These are phyloP conservation scores for Garrulus glandarius DNA, from an alignment of 2,797 vertebrate species.

Conservation along the genomic window DNA sequence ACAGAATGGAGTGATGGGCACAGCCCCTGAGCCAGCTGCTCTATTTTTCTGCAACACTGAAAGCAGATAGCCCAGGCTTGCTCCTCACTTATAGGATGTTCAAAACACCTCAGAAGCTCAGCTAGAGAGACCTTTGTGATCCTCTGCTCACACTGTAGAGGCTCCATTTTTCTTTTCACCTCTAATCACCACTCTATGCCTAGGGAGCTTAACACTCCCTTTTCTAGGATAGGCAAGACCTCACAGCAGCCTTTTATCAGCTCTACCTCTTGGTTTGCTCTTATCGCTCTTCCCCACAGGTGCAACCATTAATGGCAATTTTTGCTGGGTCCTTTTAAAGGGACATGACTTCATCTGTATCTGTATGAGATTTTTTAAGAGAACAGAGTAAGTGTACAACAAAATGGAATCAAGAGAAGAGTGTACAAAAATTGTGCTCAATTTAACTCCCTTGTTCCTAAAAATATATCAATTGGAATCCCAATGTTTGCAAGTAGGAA, in stretches of 20 bases:
- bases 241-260: not conserved
- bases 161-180: not conserved
- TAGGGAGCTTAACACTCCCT: not conserved
- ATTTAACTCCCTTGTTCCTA: not conserved
- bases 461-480: not conserved
- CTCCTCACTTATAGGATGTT: slow-evolving; percentile 74
- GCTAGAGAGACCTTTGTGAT: slow-evolving; percentile 54
- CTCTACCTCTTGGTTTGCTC: not conserved
- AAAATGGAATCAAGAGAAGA: not conserved
- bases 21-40: not conserved
- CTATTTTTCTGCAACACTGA: slow-evolving; percentile 67
- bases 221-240: rapidly evolving
- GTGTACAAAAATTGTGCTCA: not conserved
- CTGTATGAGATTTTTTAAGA: not conserved
- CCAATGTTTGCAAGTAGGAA: not conserved
- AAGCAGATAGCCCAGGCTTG: slow-evolving; percentile 80
- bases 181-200: not conserved
- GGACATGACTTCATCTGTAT: not conserved
- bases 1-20: not conserved
- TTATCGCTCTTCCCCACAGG: not conserved
- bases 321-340: not conserved
- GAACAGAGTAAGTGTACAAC: not conserved
- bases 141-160: not conserved
- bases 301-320: not conserved
- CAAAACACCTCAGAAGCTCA: slow-evolving; percentile 66